Base-by-base conservation (phyloP, 2,113 vertebrate species). In the Mormoops blainvillei region DNA sequence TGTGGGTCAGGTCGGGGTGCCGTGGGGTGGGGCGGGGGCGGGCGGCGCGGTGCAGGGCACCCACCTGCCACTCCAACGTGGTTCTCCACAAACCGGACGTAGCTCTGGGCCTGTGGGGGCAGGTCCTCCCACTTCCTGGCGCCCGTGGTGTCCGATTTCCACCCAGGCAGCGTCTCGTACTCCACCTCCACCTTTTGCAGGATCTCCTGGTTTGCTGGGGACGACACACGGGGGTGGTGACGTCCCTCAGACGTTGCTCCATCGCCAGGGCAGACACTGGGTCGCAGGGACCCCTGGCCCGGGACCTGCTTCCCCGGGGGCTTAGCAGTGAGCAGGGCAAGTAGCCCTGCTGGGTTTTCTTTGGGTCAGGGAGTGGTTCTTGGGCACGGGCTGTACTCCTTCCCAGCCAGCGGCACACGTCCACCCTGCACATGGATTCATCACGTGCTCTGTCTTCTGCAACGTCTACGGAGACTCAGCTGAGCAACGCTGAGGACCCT, bases 141-240 rank as follows among this genome's bases (percentile, higher is more conserved):
- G 4, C 98, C 98, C 9, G 99, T 99, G 28, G 99, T 99, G 98
- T 99, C 99, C 0, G 98, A 98, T 93, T 99, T 99, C 99, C 99
- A 99, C n/a, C 99, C 99, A 3, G 99, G 99, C 98, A 99, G 99
- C 0, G 99, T 99, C 97, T 99, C 99, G 16, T 99, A 99, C 52
- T 99, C 99, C 43, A 99, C 99, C 97, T 99, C 99, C 24, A 99
- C 99, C 98, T 99, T 99, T 82, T 99, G 99, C 63, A 99, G 98
- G 54, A 99, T 99, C 88, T 99, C 99, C 99, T 99, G 99, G 98
- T 99, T 99, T 70, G 99, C 99, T 99, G 94, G 28, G 71, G 87
- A 52, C 18, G 87, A 52, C 18, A 89, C 4, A 19, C 0, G 4
- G 54, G 26, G 28, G n/a, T 6, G 13, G 38, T 8, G 0, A 13